Base-by-base conservation (phyloP, 2,888 invertebrate genomes). In the Pomacea canaliculata region DNA sequence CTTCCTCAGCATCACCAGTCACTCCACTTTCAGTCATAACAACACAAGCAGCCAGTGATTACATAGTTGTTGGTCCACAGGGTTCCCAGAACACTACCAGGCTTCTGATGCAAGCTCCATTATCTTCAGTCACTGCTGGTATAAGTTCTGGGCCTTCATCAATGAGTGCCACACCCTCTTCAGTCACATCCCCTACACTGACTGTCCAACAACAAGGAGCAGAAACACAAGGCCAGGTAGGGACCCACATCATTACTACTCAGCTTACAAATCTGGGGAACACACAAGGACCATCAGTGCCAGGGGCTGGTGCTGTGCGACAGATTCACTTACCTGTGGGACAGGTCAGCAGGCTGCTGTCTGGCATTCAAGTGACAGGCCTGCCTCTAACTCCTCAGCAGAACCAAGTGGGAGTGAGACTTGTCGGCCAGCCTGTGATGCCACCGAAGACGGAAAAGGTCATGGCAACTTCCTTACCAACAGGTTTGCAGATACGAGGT, bases 341-440 rank as follows among this genome's bases (percentile, higher is more conserved):
- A 23, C 63, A 63, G 27, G 63, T 63, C 16, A 16, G 51, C 51
- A 56, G 51, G 51, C 51, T 70, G 76, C 9, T 69, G 51, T 63
- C 71, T 23, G 70, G 71, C 46, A 46, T 77, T 63, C 77, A 72
- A 27, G 19, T 77, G 70, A 71, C 71, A 7, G 73, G 70, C 18
- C 7, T 18, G 13, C n/a, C 56, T 23, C 27, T 37, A 12, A 49
- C 48, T 23, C 27, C 51, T n/a, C 63, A 71, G 27, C 23, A 66
- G 23, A 73, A 71, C 51, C 51, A 56, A 13, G 18, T 27, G 46
- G 62, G 51, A 13, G 51, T 56, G 51, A 10, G 16, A 16, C 51
- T 56, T 13, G 51, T 56, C 1, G 51, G 51, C 10, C 51, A 56
- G 51, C 51, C 10, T 56, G 51, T 56, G 51, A 56, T 16, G 12